Base-by-base conservation (phyloP, 2,797 vertebrate species). In the Oceanodroma leucorhoa region DNA sequence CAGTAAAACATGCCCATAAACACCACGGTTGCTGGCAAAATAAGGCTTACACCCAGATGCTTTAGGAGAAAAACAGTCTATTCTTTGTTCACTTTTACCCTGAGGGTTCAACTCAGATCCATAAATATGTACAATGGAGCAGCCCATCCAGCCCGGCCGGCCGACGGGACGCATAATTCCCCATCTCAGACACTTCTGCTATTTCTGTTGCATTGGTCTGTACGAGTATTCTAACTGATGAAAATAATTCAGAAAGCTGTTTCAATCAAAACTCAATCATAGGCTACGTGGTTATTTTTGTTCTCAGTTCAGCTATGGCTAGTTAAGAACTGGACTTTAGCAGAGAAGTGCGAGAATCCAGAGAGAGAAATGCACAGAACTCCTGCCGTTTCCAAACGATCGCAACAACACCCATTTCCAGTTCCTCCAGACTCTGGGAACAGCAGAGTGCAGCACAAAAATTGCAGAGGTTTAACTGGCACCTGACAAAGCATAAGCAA, bases 1-100 rank as follows among this genome's bases (percentile, higher is more conserved):
- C 96, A 98, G 97, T 98, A 98, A 98, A 98, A 98, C 97, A 98
- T 94, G 97, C 93, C 97, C 97, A 98, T 98, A 98, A 98, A 98
- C 98, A 98, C 95, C 91, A 97, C 15, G 77, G 97, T 96, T 98
- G 97, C 97, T 98, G 98, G 97, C 97, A 97, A 98, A 96, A 94
- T 96, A 93, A 96, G 93, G 92, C 96, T 98, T 97, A 97, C 84
- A 95, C 97, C 95, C 98, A 98, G 97, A 98, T 97, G 97, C 95
- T 97, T 95, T 95, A 95, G 87, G 89, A 95, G 96, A 95, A 97
- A 95, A 95, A 97, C 91, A 97, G 93, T 89, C 91, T 96, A 76
- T 89, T 87, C 96, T 98, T 98, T 98, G 96, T 98, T 97, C 95
- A 32, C 92, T 83, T 95, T 94, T 97, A 97, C 95, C 95, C 95